These are phyloP conservation scores for Adelges cooleyi DNA, from an alignment of 1,140 invertebrate species.

Conservation along the genomic window DNA sequence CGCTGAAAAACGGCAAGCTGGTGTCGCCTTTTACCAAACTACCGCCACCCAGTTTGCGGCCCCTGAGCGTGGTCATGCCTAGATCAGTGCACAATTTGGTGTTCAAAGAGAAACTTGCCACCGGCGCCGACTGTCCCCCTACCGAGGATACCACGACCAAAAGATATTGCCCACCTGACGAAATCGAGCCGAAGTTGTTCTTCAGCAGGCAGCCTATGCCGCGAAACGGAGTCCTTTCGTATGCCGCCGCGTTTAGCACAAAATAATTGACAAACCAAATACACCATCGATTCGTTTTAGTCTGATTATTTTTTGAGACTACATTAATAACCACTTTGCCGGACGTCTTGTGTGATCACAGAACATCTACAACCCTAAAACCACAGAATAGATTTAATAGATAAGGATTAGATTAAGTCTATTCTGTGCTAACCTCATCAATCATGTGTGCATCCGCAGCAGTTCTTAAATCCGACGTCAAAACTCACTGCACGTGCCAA, in stretches of 20 bases:
- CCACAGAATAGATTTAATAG: too few species aligned
- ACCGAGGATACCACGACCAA: not conserved
- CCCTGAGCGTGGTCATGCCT: not conserved
- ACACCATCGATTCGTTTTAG: too few species aligned
- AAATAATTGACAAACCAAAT: too few species aligned
- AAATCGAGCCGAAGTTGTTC: not conserved
- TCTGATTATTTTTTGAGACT: too few species aligned
- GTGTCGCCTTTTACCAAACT: not conserved
- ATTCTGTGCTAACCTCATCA: too few species aligned
- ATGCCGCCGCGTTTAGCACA: not conserved
- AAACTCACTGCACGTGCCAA: too few species aligned
- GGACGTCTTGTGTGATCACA: too few species aligned
- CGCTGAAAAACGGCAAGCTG: not conserved
- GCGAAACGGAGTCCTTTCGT: not conserved
- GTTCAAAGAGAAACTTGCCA: not conserved
- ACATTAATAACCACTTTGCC: too few species aligned
- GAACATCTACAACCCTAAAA: too few species aligned
- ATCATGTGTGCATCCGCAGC: too few species aligned
- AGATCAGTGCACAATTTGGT: not conserved
- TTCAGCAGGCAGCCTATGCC: not conserved
- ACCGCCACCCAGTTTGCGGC: not conserved
- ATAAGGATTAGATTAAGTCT: too few species aligned
- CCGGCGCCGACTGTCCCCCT: not conserved
- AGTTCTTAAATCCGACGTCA: too few species aligned
- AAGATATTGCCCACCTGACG: not conserved